These are phyloP conservation scores for Trinorchestia longiramus DNA, from an alignment of 1,140 invertebrate genomes.

Conservation along the genomic window DNA sequence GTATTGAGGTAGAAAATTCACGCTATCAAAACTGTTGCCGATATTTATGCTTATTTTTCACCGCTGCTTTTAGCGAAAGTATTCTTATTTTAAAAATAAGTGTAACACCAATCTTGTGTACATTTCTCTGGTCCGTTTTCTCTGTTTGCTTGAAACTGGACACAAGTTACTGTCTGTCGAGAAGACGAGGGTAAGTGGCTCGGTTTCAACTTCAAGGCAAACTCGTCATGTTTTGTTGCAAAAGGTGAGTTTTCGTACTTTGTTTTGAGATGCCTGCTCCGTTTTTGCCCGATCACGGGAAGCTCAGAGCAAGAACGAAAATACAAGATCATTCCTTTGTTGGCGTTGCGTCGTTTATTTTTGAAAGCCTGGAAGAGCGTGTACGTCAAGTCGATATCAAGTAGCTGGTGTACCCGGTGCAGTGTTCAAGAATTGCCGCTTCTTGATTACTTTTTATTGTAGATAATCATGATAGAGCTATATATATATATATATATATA, in stretches of 20 bases:
- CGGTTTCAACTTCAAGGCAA: background rate
- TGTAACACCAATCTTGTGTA: background rate
- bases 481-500: too few relatives aligned
- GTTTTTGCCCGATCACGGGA: background rate
- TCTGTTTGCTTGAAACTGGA: background rate
- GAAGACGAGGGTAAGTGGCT: background rate
- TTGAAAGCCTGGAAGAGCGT: too few relatives aligned
- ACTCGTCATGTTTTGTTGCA: background rate
- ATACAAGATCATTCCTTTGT: too few relatives aligned
- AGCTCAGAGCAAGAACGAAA: background rate
- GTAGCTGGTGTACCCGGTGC: too few relatives aligned
- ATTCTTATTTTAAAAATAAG: background rate
- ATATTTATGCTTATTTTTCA: background rate
- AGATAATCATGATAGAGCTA: too few relatives aligned
- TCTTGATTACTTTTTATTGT: too few relatives aligned
- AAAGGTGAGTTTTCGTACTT: background rate
- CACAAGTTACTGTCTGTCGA: background rate
- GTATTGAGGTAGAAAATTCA: background rate
- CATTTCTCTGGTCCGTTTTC: background rate
- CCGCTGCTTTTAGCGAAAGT: background rate
- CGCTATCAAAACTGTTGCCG: background rate
- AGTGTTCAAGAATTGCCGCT: too few relatives aligned
- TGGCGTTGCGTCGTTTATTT: too few relatives aligned
- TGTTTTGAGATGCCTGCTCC: background rate
- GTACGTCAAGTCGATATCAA: too few relatives aligned